A percentile compares a stretch with the other conserved stretches of the same genome.
phyloP scores from a whole-genome alignment of 2,797 vertebrate genomes.

The Pteronotus mesoamericanus region DNA sequence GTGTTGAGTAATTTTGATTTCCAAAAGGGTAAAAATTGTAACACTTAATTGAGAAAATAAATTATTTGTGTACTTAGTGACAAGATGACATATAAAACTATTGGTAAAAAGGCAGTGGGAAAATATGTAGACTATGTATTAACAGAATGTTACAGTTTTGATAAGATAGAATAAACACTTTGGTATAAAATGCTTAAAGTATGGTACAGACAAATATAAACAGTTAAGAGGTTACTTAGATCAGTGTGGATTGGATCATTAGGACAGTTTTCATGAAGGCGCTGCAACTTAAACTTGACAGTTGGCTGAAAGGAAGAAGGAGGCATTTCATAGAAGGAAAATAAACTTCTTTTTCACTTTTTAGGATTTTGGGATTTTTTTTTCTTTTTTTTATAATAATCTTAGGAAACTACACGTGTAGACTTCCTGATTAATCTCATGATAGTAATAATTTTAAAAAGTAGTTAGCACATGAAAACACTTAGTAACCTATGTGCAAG shows the following conservation, averaged over 20 bases:
- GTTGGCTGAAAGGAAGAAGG: neutral
- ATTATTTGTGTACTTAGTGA: neutral
- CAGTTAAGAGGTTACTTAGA: neutral
- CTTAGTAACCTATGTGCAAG: neutral
- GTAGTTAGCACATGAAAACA: neutral
- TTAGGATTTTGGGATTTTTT: neutral
- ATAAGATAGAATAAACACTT: neutral
- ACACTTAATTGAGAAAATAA: neutral
- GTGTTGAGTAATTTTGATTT: neutral
- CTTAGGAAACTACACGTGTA: neutral
- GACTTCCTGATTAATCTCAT: neutral
- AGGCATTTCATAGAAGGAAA: neutral
- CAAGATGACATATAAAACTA: neutral
- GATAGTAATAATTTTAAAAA: neutral
- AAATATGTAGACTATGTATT: neutral
- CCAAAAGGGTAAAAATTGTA: conserved; percentile 7
- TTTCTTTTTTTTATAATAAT: neutral
- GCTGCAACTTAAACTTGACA: neutral
- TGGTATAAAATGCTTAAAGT: neutral
- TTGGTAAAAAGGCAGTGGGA: neutral
- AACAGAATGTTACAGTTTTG: neutral
- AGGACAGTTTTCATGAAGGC: neutral
- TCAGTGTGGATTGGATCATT: neutral
- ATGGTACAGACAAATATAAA: neutral
- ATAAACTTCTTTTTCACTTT: neutral